Evolutionary conservation across 2,888 invertebrate species (phyloP), one percentile per base, ranked within the genome.

Genomic region (Rosalia funebris): DNA sequence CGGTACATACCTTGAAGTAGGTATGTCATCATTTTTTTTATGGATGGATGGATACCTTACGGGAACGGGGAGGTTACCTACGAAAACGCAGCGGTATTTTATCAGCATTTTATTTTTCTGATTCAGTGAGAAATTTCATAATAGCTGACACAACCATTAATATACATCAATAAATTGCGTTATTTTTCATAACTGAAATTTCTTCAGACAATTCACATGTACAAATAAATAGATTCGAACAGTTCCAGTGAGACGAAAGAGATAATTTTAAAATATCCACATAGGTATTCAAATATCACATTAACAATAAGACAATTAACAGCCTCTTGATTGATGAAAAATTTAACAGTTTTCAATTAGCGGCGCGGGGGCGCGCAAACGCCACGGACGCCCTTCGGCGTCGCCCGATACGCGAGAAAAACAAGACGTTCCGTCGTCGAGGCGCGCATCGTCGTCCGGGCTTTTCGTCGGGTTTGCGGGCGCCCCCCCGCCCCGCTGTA

Each of bases 211-310:
- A 70, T 74, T 63, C 69, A 76, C 79, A 80, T 78, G 75, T 78
- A 79, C 77, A 79, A 79, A 79, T 79, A 79, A 79, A 79, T 78
- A 77, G 72, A 39, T 50, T 60, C 45, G 31, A 32, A 56, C 19
- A 46, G 36, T 47, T 42, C 25, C 20, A 42, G 25, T 47, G 48
- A 46, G 44, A 39, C 50, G 34, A 41, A 39, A 53, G 41, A 60
- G 45, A 56, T 46, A 74, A 46, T 74, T 74, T 77, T 77, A 76
- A 75, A 79, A 79, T 78, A 79, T 78, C 76, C 77, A 78, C 60
- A 59, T 53, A 60, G 77, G 78, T 80, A 79, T 79, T 77, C 79
- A 78, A 76, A 82, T 82, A 82, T 82, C 82, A 82, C 82, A 82
- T 82, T 81, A 78, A 82, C 75, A 79, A 64, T 61, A 52, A 79